phyloP scores from a whole-genome alignment of 2,888 invertebrate species.

The Oligia strigilis region DNA sequence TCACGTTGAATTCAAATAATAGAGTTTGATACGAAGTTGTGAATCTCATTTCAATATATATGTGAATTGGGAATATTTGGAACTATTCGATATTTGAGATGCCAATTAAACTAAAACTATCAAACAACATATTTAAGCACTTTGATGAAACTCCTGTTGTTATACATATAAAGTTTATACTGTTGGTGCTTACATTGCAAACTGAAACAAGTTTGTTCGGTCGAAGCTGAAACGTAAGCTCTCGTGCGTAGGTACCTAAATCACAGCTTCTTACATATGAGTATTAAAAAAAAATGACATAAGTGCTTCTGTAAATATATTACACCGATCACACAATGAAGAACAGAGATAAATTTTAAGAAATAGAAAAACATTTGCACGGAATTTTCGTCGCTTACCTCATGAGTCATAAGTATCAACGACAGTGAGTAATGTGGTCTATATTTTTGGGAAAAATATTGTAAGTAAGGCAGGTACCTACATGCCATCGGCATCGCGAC shows the following conservation, averaged over 20 bases:
- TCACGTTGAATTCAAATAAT: conserved; percentile 17
- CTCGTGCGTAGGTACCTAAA: conserved; percentile 6
- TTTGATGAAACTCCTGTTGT: conserved; percentile 24
- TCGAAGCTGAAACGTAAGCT: conserved; percentile 4
- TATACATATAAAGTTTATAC: conserved; percentile 21
- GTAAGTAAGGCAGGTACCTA: conserved; percentile 68
- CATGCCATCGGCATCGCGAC: conserved; percentile 76
- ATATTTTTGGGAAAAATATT: conserved; percentile 61
- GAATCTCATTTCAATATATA: conserved; percentile 24
- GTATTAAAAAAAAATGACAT: conserved; percentile 31
- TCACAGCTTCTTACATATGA: conserved; percentile 22
- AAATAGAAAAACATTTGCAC: conserved; percentile 54
- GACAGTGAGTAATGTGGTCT: conserved; percentile 67
- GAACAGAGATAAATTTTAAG: conserved; percentile 48
- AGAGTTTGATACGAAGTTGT: conserved; percentile 1
- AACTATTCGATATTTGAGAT: conserved; percentile 1
- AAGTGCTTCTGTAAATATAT: conserved; percentile 24
- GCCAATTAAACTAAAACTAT: conserved; percentile 29
- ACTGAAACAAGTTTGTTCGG: conserved; percentile 22
- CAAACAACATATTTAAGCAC: conserved; percentile 17
- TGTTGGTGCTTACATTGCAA: conserved; percentile 28
- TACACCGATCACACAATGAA: conserved; percentile 40
- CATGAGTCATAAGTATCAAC: conserved; percentile 60
- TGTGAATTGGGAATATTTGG: conserved; percentile 7
- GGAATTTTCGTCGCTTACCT: conserved; percentile 46